Evolutionary conservation across 2,797 vertebrate genomes (phyloP).

Genomic region (Menidia menidia): DNA sequence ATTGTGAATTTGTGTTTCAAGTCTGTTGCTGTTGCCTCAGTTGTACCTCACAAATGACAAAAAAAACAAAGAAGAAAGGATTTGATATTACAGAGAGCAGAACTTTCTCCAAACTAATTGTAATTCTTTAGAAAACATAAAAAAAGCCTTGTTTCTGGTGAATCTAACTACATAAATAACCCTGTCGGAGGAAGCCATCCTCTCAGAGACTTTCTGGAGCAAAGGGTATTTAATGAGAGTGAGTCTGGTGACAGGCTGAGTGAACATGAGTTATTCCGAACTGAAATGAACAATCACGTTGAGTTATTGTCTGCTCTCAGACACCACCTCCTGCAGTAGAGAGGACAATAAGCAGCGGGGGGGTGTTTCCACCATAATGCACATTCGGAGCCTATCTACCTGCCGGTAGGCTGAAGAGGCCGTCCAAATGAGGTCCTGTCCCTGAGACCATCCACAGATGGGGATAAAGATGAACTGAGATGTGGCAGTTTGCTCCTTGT

Average conservation of each 20-base stretch:
- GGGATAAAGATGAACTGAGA: conserved; percentile 49
- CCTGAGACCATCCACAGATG: conserved; percentile 64
- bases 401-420: conserved; percentile 39
- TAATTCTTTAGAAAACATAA: neutral
- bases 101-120: neutral
- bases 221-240: conserved; percentile 47
- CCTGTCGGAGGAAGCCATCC: conserved; percentile 36
- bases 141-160: neutral
- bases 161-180: conserved; percentile 13
- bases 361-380: conserved; percentile 20
- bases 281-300: conserved; percentile 46
- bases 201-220: conserved; percentile 50
- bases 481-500: conserved; percentile 36
- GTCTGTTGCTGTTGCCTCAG: neutral
- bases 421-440: conserved; percentile 29
- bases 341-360: neutral
- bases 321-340: conserved; percentile 40
- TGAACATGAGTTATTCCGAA: conserved; percentile 65
- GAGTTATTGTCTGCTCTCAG: conserved; percentile 33
- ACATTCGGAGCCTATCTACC: conserved; percentile 44
- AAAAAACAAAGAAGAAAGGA: neutral
- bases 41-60: neutral
- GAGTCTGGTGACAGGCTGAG: conserved; percentile 46
- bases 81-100: neutral
- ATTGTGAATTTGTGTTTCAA: neutral